phyloP scores from a whole-genome alignment of 2,113 vertebrate genomes.

The Prionailurus bengalensis region DNA sequence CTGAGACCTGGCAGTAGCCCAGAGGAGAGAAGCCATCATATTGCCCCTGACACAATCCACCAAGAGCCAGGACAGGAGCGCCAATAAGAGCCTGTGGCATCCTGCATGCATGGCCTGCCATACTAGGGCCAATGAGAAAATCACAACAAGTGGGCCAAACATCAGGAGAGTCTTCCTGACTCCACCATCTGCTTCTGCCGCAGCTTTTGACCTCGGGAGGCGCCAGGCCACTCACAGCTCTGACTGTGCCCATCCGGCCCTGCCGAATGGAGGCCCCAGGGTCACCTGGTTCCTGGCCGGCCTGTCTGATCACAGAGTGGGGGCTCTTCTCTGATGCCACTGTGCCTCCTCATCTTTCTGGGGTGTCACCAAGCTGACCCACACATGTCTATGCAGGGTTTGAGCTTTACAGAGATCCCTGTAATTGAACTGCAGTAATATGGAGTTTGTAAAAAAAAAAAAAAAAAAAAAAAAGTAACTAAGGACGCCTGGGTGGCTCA shows the following conservation, averaged over 20 bases:
- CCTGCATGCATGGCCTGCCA: not conserved
- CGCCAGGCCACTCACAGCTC: not conserved
- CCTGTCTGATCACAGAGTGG: not conserved
- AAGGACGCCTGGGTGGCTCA: no score
- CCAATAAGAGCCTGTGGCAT: not conserved
- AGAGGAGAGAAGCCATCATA: not conserved
- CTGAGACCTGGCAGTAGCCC: not conserved
- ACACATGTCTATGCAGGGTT: not conserved
- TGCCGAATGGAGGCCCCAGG: not conserved
- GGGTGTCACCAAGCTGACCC: not conserved
- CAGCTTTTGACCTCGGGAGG: not conserved
- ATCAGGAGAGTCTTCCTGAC: not conserved
- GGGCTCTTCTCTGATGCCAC: not conserved
- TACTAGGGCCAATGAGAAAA: not conserved
- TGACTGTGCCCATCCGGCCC: not conserved
- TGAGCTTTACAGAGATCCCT: not conserved
- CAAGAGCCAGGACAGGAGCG: not conserved
- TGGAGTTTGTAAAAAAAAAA: not conserved
- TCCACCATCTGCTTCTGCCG: not conserved
- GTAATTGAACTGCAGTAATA: not conserved
- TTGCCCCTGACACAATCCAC: fast-evolving
- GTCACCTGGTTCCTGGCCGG: not conserved
- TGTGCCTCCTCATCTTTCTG: not conserved
- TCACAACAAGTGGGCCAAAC: not conserved
- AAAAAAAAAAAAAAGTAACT: not conserved